phyloP scores from a whole-genome alignment of 2,113 vertebrate genomes.

The Brachyistius frenatus region DNA sequence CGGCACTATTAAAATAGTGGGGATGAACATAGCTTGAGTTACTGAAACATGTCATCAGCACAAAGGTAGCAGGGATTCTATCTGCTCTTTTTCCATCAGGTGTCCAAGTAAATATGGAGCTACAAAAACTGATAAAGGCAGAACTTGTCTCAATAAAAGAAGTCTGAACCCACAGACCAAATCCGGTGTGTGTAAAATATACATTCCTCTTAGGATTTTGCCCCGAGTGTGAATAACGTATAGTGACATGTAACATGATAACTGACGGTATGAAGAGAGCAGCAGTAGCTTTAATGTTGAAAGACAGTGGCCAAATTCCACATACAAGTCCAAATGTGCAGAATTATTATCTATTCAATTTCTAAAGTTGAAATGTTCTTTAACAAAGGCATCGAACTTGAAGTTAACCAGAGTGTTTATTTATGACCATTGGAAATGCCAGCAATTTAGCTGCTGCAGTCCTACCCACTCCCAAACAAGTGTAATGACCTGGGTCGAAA shows the following conservation, averaged over 20 bases:
- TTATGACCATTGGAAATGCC: slow-evolving; percentile 9
- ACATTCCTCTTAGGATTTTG: neutral
- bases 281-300: neutral
- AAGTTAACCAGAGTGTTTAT: slow-evolving; percentile 1
- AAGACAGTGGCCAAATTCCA: neutral
- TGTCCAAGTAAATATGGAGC: slow-evolving; percentile 25
- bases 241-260: neutral
- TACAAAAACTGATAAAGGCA: slow-evolving; percentile 12
- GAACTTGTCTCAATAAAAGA: slow-evolving; percentile 8
- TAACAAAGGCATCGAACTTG: slow-evolving; percentile 6
- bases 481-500: slow-evolving; percentile 29
- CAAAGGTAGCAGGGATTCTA: slow-evolving; percentile 49
- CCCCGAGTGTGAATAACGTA: neutral
- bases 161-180: slow-evolving; percentile 6
- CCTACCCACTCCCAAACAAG: neutral
- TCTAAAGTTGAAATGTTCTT: neutral
- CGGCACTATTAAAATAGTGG: slow-evolving; percentile 61
- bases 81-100: slow-evolving; percentile 24
- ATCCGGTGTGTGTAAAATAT: neutral
- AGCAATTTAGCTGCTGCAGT: slow-evolving; percentile 1
- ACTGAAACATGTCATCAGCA: slow-evolving; percentile 82
- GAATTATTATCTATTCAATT: neutral
- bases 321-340: neutral
- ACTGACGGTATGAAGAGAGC: neutral
- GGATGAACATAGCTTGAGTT: slow-evolving; percentile 68